A percentile compares a stretch with the other conserved stretches of the same genome.
phyloP scores from a whole-genome alignment of 2,113 vertebrate species.

The Periophthalmodon schlosseri region DNA sequence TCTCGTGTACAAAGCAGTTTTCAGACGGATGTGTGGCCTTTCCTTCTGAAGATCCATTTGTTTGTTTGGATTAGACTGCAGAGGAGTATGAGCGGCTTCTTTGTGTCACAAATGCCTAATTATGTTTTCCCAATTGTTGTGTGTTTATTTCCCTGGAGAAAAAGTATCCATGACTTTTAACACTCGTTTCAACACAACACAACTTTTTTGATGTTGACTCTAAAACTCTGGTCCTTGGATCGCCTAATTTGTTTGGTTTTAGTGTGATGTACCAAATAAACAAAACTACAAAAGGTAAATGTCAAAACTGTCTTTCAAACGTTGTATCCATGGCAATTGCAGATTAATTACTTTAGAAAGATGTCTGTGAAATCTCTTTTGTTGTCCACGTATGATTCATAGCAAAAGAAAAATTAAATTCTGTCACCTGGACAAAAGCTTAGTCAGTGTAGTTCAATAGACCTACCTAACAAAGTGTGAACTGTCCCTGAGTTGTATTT shows the following conservation, averaged over 20 bases:
- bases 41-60: slow-evolving; percentile 6
- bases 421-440: too few relatives aligned
- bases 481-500: too few relatives aligned
- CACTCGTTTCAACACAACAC: neutral
- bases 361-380: too few relatives aligned
- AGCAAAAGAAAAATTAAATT: too few relatives aligned
- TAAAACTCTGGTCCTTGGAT: neutral
- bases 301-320: too few relatives aligned
- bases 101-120: slow-evolving; percentile 12
- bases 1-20: neutral
- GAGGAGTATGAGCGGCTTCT: neutral
- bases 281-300: too few relatives aligned
- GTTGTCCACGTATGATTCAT: too few relatives aligned
- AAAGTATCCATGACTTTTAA: neutral
- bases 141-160: slow-evolving; percentile 1
- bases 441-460: too few relatives aligned
- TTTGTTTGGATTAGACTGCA: slow-evolving; percentile 12
- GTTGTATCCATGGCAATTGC: too few relatives aligned
- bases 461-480: too few relatives aligned
- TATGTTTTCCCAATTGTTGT: slow-evolving; percentile 5
- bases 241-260: neutral
- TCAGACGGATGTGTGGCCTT: neutral
- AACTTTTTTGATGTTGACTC: neutral
- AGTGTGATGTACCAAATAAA: neutral
- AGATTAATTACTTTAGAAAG: too few relatives aligned